These are phyloP conservation scores for Stenchaetothrips biformis DNA, from an alignment of 2,888 invertebrate species.

Conservation along the genomic window DNA sequence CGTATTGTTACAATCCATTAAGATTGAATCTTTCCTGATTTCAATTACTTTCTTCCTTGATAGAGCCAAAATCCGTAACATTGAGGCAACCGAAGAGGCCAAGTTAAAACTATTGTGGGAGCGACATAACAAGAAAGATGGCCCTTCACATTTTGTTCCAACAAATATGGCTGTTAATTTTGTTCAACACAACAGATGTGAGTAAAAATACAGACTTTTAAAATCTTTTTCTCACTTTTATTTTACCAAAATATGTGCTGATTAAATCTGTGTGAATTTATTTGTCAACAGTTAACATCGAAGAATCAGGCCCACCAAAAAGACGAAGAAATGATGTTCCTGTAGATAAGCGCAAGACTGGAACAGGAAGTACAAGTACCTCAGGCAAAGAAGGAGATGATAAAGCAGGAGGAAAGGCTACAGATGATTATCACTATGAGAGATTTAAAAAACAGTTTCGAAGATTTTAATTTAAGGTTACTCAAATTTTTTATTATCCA, in stretches of 20 bases:
- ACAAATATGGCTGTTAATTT: conserved; percentile 98
- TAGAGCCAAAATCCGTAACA: conserved; percentile 93
- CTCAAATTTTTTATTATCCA: conserved; percentile 14
- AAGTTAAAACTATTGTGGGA: conserved; percentile 89
- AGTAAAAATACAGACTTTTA: conserved; percentile 42
- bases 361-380: neutral
- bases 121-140: conserved; percentile 84
- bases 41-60: conserved; percentile 30
- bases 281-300: conserved; percentile 71
- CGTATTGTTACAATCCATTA: conserved; percentile 28
- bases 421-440: conserved; percentile 96
- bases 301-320: conserved; percentile 58
- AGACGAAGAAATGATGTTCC: conserved; percentile 43
- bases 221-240: conserved; percentile 12
- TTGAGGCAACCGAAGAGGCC: conserved; percentile 98
- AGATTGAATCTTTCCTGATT: conserved; percentile 33
- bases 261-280: neutral
- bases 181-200: conserved; percentile 93
- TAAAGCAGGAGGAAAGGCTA: conserved; percentile 76
- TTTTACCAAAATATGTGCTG: neutral
- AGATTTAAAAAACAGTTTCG: conserved; percentile 94
- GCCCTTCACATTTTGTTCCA: conserved; percentile 91
- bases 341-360: neutral
- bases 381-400: neutral
- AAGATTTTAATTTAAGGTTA: conserved; percentile 57